Conservation (phyloP, 2,888 invertebrate genomes). For the Congeria kusceri region DNA sequence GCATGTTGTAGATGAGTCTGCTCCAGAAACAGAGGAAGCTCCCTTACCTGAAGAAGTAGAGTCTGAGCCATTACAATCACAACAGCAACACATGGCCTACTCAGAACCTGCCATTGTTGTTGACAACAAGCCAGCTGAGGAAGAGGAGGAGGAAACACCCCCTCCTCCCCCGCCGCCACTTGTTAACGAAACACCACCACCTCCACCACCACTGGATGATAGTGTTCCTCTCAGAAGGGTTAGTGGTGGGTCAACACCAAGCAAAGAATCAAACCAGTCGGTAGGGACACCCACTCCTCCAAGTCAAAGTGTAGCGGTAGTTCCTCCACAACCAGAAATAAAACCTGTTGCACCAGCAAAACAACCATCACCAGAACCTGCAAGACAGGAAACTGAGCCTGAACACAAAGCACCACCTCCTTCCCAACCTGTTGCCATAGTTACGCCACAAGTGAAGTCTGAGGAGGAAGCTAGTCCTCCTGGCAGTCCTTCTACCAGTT, state of each 20-base stretch:
- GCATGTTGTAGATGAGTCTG: constrained; percentile 3
- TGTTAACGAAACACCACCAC: constrained; percentile 57
- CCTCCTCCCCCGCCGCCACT: constrained; percentile 62
- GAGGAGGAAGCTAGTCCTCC: constrained; percentile 43
- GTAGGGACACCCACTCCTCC: constrained; percentile 33
- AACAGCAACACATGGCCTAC: constrained; percentile 43
- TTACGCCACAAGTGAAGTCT: constrained; percentile 30
- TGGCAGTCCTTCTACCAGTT: constrained; percentile 36
- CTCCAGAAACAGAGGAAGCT: constrained; percentile 7
- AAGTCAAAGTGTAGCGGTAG: constrained; percentile 18
- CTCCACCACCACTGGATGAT: constrained; percentile 65
- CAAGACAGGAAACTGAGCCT: constrained; percentile 19
- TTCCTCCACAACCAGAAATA: constrained; percentile 28
- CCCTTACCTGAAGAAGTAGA: constrained; percentile 15
- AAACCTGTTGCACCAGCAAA: constrained; percentile 21
- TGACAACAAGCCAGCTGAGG: constrained; percentile 62
- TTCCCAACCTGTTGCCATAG: constrained; percentile 26
- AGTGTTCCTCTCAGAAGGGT: constrained; percentile 58
- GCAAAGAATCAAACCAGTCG: constrained; percentile 40
- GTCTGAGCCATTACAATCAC: constrained; percentile 13
- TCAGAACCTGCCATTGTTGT: constrained; percentile 57
- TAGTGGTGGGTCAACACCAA: constrained; percentile 62
- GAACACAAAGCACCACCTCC: constrained; percentile 17
- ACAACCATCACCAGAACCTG: constrained; percentile 17
- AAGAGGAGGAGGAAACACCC: constrained; percentile 40